Evolutionary conservation across 2,888 invertebrate species (phyloP).

Genomic region (Callinectes sapidus): DNA sequence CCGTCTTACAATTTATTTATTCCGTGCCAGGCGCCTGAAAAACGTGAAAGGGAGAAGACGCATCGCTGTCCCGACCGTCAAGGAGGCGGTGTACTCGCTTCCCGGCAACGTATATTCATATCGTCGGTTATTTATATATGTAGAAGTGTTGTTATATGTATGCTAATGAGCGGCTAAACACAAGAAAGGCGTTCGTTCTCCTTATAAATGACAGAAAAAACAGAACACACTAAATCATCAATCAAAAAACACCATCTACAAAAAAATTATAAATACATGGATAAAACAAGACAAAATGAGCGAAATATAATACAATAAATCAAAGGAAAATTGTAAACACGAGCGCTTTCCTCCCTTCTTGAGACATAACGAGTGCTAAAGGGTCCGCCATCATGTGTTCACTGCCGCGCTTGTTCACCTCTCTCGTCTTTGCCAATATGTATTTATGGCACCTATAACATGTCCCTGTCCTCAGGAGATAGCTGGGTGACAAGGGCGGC

Average conservation of each 20-base stretch:
- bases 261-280: neutral
- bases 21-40: neutral
- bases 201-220: neutral
- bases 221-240: neutral
- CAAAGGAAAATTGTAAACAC: neutral
- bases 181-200: neutral
- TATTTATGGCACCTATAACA: conserved; percentile 30
- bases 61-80: neutral
- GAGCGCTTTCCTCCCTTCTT: neutral
- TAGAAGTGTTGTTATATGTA: neutral
- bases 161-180: neutral
- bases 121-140: neutral
- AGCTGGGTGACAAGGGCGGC: neutral
- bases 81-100: neutral
- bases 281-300: too few species aligned
- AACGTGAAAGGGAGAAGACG: neutral
- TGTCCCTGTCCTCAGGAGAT: conserved; percentile 10
- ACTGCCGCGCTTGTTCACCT: conserved; percentile 10
- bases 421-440: conserved; percentile 19
- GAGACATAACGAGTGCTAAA: neutral
- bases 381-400: neutral
- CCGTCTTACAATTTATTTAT: neutral
- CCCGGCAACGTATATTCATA: neutral
- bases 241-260: neutral
- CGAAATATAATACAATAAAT: neutral